Evolutionary conservation across 2,797 vertebrate species (phyloP).

Genomic region (Catostomus latipinnis): DNA sequence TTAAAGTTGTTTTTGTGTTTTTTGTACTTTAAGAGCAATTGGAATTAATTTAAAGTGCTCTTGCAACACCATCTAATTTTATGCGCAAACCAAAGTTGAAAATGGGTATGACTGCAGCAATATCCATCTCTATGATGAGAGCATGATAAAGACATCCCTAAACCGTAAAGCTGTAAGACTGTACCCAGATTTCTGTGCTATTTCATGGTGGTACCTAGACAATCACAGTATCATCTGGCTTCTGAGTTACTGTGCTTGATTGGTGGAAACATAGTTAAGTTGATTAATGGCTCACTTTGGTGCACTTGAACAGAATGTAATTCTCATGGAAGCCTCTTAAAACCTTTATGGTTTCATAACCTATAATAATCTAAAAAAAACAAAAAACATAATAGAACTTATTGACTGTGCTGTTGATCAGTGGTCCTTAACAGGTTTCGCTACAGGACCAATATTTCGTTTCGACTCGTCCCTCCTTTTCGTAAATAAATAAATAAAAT

Average conservation of each 20-base stretch:
- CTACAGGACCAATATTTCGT: too few relatives aligned
- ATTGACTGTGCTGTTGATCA: too few relatives aligned
- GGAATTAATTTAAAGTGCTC: background rate
- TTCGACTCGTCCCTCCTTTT: too few relatives aligned
- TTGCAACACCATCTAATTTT: too few relatives aligned
- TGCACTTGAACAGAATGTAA: background rate
- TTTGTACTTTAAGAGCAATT: background rate
- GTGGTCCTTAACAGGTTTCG: too few relatives aligned
- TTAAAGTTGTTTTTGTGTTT: background rate
- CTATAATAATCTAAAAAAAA: background rate
- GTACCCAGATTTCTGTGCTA: constrained; percentile 34
- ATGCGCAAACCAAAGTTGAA: too few relatives aligned
- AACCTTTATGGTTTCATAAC: constrained; percentile 10
- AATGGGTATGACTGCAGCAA: too few relatives aligned
- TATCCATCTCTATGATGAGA: too few relatives aligned
- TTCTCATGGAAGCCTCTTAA: constrained; percentile 17
- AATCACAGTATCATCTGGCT: background rate
- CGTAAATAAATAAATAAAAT: too few relatives aligned
- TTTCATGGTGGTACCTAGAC: constrained; percentile 24
- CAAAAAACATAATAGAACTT: too few relatives aligned
- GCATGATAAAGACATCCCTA: background rate
- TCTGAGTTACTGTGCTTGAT: constrained; percentile 22
- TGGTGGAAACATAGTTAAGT: constrained; percentile 2
- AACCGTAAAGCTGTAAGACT: background rate
- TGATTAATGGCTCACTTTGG: constrained; percentile 11